A percentile compares a stretch with the other conserved stretches of the same genome.
Conservation (phyloP, 1,140 invertebrate species). For the Xylocopa sonorina region DNA sequence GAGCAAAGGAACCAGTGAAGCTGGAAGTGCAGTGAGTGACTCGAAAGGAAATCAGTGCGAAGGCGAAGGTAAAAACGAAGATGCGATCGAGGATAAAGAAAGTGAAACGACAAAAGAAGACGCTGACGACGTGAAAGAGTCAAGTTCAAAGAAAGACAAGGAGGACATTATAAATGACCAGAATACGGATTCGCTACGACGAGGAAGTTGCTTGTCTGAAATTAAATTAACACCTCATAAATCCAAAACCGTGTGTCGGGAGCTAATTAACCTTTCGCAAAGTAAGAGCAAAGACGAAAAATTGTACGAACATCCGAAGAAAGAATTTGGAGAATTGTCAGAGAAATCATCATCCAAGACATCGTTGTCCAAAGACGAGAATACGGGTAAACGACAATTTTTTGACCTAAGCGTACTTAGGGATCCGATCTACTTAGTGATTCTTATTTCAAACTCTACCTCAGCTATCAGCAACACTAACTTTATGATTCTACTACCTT, state of each 20-base stretch:
- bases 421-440: conserved; percentile 90
- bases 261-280: conserved; percentile 32
- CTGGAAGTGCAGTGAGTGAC: not conserved
- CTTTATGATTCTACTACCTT: conserved; percentile 90
- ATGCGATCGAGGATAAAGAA: not conserved
- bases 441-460: conserved; percentile 90
- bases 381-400: conserved; percentile 81
- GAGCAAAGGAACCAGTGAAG: conserved; percentile 5
- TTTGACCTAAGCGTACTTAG: conserved; percentile 87
- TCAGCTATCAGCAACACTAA: conserved; percentile 93
- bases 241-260: conserved; percentile 25
- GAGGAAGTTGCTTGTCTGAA: conserved; percentile 14
- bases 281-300: conserved; percentile 69
- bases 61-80: not conserved
- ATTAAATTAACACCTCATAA: not conserved
- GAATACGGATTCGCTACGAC: not conserved
- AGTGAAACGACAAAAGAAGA: not conserved
- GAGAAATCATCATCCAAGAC: not conserved
- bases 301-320: conserved; percentile 13
- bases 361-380: conserved; percentile 26
- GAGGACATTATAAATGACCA: not conserved
- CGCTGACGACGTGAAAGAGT: not conserved
- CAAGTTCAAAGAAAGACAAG: not conserved
- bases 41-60: not conserved
- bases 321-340: not conserved